A percentile compares a stretch with the other conserved stretches of the same genome.
Conservation (phyloP, 92 coral and sea anemone species). For the Siderastrea siderea region DNA sequence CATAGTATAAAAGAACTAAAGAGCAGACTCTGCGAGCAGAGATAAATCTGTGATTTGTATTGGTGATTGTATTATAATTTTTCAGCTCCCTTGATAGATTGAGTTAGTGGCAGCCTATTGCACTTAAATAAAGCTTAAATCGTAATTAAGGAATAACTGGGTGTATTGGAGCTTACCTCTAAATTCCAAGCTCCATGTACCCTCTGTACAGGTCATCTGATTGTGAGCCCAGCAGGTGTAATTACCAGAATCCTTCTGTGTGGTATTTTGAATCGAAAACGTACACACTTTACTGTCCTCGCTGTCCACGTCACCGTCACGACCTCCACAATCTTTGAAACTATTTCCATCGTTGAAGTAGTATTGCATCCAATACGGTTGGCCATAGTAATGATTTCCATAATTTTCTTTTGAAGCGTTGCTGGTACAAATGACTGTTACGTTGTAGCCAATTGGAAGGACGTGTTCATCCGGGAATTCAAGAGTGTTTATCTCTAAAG, state of each 20-base stretch:
- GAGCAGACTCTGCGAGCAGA: too few relatives aligned
- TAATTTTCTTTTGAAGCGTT: background rate
- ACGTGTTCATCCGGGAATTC: conserved; percentile 43
- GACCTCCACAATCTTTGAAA: conserved; percentile 17
- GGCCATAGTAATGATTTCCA: background rate
- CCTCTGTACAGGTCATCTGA: background rate
- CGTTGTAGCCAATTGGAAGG: conserved; percentile 38
- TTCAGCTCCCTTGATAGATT: too few relatives aligned
- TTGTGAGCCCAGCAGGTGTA: conserved; percentile 38
- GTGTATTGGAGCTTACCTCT: conserved; percentile 17
- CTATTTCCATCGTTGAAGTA: background rate
- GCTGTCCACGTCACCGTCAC: too few relatives aligned
- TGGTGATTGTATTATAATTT: too few relatives aligned
- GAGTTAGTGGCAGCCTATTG: too few relatives aligned
- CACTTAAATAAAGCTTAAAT: too few relatives aligned
- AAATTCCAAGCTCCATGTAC: conserved; percentile 1
- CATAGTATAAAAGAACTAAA: too few relatives aligned
- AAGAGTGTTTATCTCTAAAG: background rate
- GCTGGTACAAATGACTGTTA: conserved; percentile 49
- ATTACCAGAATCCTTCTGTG: conserved; percentile 33
- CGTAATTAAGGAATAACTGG: background rate
- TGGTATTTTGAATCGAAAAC: conserved; percentile 15
- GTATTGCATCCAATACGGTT: conserved; percentile 34
- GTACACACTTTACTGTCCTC: conserved; percentile 23
- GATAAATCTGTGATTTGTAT: too few relatives aligned